These are phyloP conservation scores for Rotaria socialis DNA, from an alignment of 2,888 invertebrate species.

Conservation along the genomic window DNA sequence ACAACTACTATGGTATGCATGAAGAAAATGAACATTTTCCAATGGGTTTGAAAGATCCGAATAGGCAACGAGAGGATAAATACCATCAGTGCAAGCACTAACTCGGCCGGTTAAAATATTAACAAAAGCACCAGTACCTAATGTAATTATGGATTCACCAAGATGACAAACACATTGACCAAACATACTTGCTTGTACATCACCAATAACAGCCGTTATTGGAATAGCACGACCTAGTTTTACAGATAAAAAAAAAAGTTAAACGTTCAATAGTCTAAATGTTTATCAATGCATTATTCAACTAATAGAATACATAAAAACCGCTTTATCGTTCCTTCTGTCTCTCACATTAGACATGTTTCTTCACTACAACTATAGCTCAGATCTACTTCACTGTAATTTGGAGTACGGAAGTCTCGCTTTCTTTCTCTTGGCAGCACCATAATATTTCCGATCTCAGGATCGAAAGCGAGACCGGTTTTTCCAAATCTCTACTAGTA, in stretches of 20 bases:
- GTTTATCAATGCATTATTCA: no score
- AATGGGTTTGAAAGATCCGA: background rate
- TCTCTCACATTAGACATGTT: no score
- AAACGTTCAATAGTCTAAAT: no score
- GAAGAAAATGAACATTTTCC: constrained; percentile 7
- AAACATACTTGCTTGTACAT: constrained; percentile 67
- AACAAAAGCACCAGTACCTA: constrained; percentile 86
- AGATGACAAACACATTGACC: constrained; percentile 75
- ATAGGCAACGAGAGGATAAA: constrained; percentile 37
- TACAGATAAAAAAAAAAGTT: background rate
- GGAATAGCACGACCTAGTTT: constrained; percentile 65
- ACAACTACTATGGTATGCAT: background rate
- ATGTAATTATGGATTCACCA: constrained; percentile 77
- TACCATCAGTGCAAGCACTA: constrained; percentile 35
- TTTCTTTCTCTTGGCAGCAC: no score
- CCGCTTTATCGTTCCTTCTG: no score
- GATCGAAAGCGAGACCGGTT: no score
- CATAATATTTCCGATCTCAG: no score
- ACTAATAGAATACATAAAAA: no score
- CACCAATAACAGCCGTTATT: constrained; percentile 72
- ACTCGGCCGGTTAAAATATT: constrained; percentile 72
- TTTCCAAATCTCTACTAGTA: no score
- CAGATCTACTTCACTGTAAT: no score
- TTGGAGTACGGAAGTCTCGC: no score
- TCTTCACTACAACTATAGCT: no score